Evolutionary conservation across 2,797 vertebrate genomes (phyloP).

Genomic region (Nyctibius grandis): DNA sequence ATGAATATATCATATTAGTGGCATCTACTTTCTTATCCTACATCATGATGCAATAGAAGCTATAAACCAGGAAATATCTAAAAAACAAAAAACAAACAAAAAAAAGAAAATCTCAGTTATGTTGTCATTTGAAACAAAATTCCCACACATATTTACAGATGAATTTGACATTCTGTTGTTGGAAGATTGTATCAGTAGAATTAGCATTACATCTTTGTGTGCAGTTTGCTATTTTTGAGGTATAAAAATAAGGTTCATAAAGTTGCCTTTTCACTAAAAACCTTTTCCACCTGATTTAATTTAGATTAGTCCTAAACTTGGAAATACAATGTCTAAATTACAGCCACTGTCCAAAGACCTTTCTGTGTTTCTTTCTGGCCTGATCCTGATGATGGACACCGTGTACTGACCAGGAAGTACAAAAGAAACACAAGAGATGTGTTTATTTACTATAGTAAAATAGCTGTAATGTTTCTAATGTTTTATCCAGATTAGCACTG

Average conservation of each 20-base stretch:
- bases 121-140: neutral
- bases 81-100: no score
- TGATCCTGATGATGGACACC: neutral
- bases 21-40: neutral
- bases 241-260: neutral
- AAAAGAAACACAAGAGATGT: neutral
- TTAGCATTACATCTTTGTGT: neutral
- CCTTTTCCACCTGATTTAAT: neutral
- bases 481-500: neutral
- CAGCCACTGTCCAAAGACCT: neutral
- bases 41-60: neutral
- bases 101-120: neutral
- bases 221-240: neutral
- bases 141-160: neutral
- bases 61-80: neutral
- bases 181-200: neutral
- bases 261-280: neutral
- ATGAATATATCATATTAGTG: neutral
- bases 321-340: neutral
- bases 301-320: neutral
- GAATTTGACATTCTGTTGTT: neutral
- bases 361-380: neutral
- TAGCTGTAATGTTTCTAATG: neutral
- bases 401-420: neutral
- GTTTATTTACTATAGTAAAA: neutral